These are phyloP conservation scores for Gadus macrocephalus DNA, from an alignment of 2,113 vertebrate species.

Conservation along the genomic window DNA sequence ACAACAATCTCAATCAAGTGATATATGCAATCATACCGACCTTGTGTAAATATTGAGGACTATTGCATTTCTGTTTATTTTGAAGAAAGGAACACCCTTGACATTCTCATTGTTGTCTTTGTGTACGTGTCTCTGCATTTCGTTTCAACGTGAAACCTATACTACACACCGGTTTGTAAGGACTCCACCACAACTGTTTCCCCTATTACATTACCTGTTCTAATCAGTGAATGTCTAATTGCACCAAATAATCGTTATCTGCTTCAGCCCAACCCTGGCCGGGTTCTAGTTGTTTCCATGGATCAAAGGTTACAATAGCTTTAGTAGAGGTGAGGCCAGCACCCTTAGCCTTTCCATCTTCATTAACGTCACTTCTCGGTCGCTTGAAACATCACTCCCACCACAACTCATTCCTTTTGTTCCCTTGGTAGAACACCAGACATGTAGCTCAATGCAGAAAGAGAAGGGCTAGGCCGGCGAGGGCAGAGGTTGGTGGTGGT, in stretches of 20 bases:
- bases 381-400: slow-evolving; percentile 26
- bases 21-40: background rate
- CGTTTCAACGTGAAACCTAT: too few species aligned
- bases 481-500: slow-evolving; percentile 9
- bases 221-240: slow-evolving; percentile 54
- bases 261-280: slow-evolving; percentile 20
- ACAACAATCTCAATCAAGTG: background rate
- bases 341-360: slow-evolving; percentile 27
- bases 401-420: slow-evolving; percentile 28
- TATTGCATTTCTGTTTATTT: too few species aligned
- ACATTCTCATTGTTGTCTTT: slow-evolving; percentile 24
- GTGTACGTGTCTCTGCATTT: slow-evolving; percentile 20
- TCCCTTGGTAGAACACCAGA: slow-evolving; percentile 5
- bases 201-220: slow-evolving; percentile 1
- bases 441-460: slow-evolving; percentile 22
- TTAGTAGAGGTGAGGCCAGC: slow-evolving; percentile 5
- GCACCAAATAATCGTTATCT: slow-evolving; percentile 34
- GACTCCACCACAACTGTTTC: background rate
- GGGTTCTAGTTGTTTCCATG: background rate
- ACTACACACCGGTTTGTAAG: background rate
- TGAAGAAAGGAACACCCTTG: too few species aligned
- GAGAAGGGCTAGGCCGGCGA: too few species aligned
- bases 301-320: slow-evolving; percentile 41
- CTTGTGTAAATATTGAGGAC: background rate
- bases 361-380: slow-evolving; percentile 30